These are phyloP conservation scores for Patella vulgata DNA, from an alignment of 1,140 invertebrate species.

Conservation along the genomic window DNA sequence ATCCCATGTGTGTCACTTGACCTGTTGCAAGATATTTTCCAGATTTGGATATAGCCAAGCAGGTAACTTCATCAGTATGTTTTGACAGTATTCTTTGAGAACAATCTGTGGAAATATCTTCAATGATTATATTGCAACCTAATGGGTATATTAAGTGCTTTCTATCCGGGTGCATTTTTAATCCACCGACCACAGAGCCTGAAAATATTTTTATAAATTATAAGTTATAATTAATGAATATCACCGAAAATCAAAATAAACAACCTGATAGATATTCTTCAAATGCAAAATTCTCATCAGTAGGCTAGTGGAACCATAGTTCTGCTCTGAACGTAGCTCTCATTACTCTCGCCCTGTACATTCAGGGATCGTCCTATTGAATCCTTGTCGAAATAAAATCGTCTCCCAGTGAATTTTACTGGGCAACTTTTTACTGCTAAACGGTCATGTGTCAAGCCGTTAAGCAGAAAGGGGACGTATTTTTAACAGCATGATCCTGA, in stretches of 20 bases:
- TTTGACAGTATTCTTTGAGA: constrained; percentile 82
- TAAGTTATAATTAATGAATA: no score
- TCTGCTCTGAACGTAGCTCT: no score
- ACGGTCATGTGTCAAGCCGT: no score
- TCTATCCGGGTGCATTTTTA: constrained; percentile 82
- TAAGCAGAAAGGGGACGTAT: no score
- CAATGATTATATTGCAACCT: constrained; percentile 85
- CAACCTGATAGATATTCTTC: not conserved
- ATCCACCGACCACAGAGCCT: constrained; percentile 74
- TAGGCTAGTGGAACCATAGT: no score
- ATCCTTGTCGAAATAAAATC: no score
- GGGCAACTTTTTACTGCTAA: no score
- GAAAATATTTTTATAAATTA: constrained; percentile 10
- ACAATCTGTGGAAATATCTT: constrained; percentile 75
- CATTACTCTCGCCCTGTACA: no score
- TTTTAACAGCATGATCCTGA: no score
- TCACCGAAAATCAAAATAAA: no score
- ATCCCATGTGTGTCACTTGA: constrained; percentile 89
- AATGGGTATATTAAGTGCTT: constrained; percentile 83
- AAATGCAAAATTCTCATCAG: constrained; percentile 2
- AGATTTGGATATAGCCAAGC: constrained; percentile 79
- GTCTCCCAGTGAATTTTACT: no score
- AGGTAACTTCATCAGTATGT: constrained; percentile 85
- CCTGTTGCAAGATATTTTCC: constrained; percentile 88
- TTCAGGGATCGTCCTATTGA: no score